These are phyloP conservation scores for Scleropages formosus DNA, from an alignment of 2,797 vertebrate species.

Conservation along the genomic window DNA sequence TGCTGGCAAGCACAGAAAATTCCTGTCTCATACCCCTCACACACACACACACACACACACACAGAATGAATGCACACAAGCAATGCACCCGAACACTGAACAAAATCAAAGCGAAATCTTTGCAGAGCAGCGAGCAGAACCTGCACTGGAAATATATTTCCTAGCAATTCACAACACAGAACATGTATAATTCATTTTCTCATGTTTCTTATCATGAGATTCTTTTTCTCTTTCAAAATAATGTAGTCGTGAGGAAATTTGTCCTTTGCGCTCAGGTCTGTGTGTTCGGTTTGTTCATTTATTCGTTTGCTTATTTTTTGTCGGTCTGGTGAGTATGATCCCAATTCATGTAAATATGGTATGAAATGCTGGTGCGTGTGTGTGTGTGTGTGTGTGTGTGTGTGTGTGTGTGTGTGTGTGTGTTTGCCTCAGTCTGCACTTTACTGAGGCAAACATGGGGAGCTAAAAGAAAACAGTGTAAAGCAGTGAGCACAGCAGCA, in stretches of 20 bases:
- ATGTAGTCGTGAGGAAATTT: not conserved
- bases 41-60: not conserved
- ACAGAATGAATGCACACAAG: not conserved
- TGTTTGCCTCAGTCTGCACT: not conserved
- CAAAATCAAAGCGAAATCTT: not conserved
- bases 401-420: not conserved
- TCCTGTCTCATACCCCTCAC: conserved; percentile 29
- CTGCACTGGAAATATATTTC: not conserved
- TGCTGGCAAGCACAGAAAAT: not conserved
- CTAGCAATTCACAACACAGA: not conserved
- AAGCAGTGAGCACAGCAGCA: not conserved
- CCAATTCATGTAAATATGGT: not conserved
- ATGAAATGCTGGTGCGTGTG: not conserved
- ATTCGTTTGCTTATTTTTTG: too few species aligned
- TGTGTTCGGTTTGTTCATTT: not conserved
- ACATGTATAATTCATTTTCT: not conserved
- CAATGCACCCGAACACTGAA: too few species aligned
- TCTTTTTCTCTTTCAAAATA: not conserved
- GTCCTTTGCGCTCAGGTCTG: too few species aligned
- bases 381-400: not conserved
- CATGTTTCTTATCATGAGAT: not conserved
- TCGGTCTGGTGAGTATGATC: not conserved
- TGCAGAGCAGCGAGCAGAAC: too few species aligned
- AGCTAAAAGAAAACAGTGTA: too few species aligned
- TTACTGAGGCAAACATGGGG: too few species aligned